These are phyloP conservation scores for Ammodytes marinus DNA, from an alignment of 2,113 vertebrate genomes.

Conservation along the genomic window DNA sequence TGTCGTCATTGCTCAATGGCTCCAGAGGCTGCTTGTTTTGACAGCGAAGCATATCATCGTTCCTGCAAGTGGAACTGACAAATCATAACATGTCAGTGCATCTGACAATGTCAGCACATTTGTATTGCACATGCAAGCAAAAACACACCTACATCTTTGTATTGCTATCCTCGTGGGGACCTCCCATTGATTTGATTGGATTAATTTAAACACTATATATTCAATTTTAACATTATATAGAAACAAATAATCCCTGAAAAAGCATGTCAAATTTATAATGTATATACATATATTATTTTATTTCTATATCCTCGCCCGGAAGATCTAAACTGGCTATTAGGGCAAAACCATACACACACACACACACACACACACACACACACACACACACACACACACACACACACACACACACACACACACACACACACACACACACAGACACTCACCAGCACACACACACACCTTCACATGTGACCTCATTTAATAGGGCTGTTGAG, in stretches of 20 bases:
- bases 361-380: conserved; percentile 2
- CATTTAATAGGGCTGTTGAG: conserved; percentile 68
- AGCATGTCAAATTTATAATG: no score
- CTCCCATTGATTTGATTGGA: conserved; percentile 35
- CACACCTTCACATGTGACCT: conserved; percentile 62
- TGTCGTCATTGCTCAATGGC: conserved; percentile 62
- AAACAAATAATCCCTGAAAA: no score
- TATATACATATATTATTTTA: no score
- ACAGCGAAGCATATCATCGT: conserved; percentile 58
- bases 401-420: conserved; percentile 6
- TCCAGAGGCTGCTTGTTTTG: conserved; percentile 63
- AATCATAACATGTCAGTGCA: conserved; percentile 72
- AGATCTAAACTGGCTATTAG: not conserved
- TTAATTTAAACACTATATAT: conserved; percentile 6
- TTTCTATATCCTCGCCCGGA: not conserved
- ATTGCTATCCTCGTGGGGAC: conserved; percentile 16
- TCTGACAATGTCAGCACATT: conserved; percentile 71
- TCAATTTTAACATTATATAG: conserved; percentile 8
- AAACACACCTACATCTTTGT: conserved; percentile 19
- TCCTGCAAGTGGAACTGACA: conserved; percentile 54
- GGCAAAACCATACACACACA: not conserved
- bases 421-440: conserved; percentile 17
- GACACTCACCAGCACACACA: conserved; percentile 30
- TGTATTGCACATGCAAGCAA: conserved; percentile 28
- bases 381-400: conserved; percentile 51